Evolutionary conservation across 2,888 invertebrate species (phyloP).

Genomic region (Hypercompe scribonia): DNA sequence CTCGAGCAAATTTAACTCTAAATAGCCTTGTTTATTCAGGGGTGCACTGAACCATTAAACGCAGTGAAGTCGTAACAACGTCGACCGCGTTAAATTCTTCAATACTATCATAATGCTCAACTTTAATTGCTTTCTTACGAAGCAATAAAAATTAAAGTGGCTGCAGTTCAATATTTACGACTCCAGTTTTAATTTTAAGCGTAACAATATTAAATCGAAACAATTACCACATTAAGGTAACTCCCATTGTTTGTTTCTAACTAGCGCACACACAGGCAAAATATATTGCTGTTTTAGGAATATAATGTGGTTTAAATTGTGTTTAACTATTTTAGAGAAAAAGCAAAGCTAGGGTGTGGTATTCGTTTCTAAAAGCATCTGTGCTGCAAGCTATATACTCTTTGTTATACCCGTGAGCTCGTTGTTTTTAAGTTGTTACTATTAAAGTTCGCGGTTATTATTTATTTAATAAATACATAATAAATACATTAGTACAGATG

Average conservation of each 20-base stretch:
- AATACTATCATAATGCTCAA: slow-evolving; percentile 83
- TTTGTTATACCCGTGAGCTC: not conserved
- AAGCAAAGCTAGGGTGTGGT: not conserved
- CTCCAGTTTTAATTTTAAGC: slow-evolving; percentile 69
- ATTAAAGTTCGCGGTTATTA: not conserved
- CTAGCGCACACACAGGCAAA: slow-evolving; percentile 15
- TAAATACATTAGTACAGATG: not conserved
- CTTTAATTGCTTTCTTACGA: slow-evolving; percentile 84
- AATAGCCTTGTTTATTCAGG: slow-evolving; percentile 84
- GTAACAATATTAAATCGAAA: slow-evolving; percentile 70
- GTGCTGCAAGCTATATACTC: not conserved
- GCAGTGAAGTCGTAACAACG: slow-evolving; percentile 76
- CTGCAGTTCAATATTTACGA: slow-evolving; percentile 75
- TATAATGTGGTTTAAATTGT: not conserved
- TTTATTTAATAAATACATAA: too few relatives aligned
- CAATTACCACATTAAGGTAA: slow-evolving; percentile 61
- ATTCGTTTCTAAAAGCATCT: not conserved
- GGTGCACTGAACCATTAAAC: slow-evolving; percentile 85
- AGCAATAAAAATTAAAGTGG: slow-evolving; percentile 80
- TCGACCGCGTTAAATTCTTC: slow-evolving; percentile 83
- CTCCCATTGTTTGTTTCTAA: slow-evolving; percentile 38
- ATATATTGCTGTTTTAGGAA: not conserved
- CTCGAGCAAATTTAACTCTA: slow-evolving; percentile 83
- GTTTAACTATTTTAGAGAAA: not conserved
- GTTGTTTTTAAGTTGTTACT: not conserved